A percentile compares a stretch with the other conserved stretches of the same genome.
Conservation (phyloP, 2,797 vertebrate species). For the Phrynocephalus vlangalii region DNA sequence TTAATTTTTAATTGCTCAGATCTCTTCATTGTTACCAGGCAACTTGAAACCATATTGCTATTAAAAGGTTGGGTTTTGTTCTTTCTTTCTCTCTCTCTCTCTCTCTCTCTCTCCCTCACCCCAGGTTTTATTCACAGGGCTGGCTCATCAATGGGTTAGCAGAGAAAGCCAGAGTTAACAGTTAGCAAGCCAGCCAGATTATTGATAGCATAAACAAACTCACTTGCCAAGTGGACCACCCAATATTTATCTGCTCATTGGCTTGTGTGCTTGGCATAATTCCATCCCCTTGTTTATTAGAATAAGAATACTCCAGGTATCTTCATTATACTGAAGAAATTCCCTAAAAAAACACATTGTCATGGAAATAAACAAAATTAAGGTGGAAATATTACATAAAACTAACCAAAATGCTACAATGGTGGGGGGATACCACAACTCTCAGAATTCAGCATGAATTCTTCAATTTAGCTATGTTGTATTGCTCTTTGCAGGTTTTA, state of each 20-base stretch:
- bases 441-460: no score
- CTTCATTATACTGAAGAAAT: neutral
- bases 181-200: neutral
- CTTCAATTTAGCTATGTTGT: no score
- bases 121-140: slow-evolving; percentile 2
- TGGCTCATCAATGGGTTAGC: neutral
- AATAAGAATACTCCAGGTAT: neutral
- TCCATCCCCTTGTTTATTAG: neutral
- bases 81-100: neutral
- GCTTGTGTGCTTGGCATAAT: neutral
- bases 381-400: neutral
- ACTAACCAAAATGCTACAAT: neutral
- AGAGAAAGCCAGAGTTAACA: neutral
- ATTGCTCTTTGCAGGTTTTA: no score
- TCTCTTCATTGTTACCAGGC: neutral
- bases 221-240: neutral
- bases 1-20: neutral
- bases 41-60: neutral
- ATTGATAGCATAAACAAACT: neutral
- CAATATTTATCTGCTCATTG: neutral
- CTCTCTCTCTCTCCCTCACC: no score
- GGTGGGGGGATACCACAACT: no score
- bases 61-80: neutral
- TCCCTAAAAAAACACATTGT: neutral
- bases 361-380: neutral